phyloP scores from a whole-genome alignment of 1,140 invertebrate genomes.

The Hyles euphorbiae region DNA sequence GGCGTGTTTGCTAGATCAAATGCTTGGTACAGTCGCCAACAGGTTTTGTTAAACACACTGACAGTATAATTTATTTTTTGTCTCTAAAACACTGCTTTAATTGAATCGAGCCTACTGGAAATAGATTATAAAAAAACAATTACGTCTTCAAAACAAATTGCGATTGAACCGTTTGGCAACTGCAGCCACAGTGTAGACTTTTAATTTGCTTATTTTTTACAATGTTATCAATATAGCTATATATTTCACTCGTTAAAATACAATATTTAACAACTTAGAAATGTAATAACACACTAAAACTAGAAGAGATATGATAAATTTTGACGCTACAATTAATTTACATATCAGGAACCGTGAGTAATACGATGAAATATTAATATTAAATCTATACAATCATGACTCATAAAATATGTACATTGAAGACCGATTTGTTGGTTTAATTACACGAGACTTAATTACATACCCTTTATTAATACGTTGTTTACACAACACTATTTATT shows the following conservation, averaged over 20 bases:
- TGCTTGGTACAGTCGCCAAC: conserved; percentile 4
- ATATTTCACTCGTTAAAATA: conserved; percentile 8
- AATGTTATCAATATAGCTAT: background rate
- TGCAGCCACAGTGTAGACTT: background rate
- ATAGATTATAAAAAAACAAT: too few species aligned
- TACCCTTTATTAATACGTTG: too few species aligned
- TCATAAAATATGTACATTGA: conserved; percentile 26
- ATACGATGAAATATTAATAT: conserved; percentile 19
- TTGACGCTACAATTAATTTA: conserved; percentile 7
- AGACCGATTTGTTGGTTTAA: conserved; percentile 20
- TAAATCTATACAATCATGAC: conserved; percentile 18
- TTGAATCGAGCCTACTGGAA: too few species aligned
- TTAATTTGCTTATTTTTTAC: too few species aligned
- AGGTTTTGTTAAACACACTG: background rate
- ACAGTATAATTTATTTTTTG: background rate
- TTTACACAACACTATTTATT: conserved; percentile 2
- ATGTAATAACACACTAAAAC: conserved; percentile 23
- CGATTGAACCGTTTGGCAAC: background rate
- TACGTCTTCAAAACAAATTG: background rate
- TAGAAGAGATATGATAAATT: conserved; percentile 16
- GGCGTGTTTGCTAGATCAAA: conserved; percentile 23
- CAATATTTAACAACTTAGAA: conserved; percentile 24
- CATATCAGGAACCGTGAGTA: conserved; percentile 30
- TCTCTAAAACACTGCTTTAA: too few species aligned
- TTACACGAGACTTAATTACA: too few species aligned